Conservation (phyloP, 2,888 invertebrate genomes). For the Harpagoxenus sublaevis region DNA sequence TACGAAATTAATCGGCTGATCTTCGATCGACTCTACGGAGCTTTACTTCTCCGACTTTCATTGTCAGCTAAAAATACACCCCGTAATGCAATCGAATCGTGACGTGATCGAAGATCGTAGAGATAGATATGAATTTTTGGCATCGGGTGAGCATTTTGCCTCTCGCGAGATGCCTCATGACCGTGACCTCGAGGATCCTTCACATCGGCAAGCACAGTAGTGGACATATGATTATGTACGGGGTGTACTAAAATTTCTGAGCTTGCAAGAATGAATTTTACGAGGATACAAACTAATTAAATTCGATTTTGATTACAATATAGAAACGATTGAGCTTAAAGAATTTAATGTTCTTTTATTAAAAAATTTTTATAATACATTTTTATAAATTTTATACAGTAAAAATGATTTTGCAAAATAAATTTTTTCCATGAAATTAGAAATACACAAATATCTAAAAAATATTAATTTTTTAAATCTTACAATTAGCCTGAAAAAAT, state of each 20-base stretch:
- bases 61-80: conserved; percentile 33
- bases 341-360: no score
- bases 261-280: not conserved
- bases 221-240: conserved; percentile 30
- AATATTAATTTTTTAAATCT: not conserved
- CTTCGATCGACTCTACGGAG: not conserved
- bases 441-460: not conserved
- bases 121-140: conserved; percentile 58
- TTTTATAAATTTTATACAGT: not conserved
- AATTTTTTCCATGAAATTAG: not conserved
- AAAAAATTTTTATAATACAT: not conserved
- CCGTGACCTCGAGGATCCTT: conserved; percentile 76
- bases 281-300: not conserved
- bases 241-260: conserved; percentile 18
- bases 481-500: not conserved
- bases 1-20: not conserved
- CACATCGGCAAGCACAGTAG: conserved; percentile 39
- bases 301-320: not conserved
- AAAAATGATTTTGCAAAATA: not conserved
- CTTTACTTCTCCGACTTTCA: conserved; percentile 14
- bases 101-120: conserved; percentile 40
- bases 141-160: conserved; percentile 44
- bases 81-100: not conserved
- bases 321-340: not conserved
- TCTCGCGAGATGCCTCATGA: conserved; percentile 61